phyloP scores from a whole-genome alignment of 2,113 vertebrate species.

The Electrona antarctica region DNA sequence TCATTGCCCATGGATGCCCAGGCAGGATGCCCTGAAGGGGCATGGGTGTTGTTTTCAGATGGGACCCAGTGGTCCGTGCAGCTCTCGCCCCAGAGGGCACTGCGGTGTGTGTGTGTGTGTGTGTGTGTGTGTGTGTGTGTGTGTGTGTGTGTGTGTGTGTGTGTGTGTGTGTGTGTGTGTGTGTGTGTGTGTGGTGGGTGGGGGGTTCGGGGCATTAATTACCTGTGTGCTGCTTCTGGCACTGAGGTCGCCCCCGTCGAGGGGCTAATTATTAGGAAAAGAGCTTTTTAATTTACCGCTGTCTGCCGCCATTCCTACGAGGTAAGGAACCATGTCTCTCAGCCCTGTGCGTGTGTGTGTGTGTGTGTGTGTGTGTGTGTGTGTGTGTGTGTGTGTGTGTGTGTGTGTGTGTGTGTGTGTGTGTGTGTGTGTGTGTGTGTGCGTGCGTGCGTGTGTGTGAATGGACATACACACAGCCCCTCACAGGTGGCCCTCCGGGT shows the following conservation, averaged over 20 bases:
- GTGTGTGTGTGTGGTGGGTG: conserved; percentile 27
- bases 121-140: conserved; percentile 37
- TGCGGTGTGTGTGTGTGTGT: not conserved
- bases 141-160: conserved; percentile 23
- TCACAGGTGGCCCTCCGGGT: conserved; percentile 56
- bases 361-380: conserved; percentile 7
- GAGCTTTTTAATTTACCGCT: conserved; percentile 77
- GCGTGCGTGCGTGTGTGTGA: not conserved
- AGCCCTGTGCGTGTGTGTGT: conserved; percentile 5
- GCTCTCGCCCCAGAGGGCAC: conserved; percentile 39
- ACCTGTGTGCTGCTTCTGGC: conserved; percentile 72
- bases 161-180: conserved; percentile 14
- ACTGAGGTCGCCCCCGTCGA: conserved; percentile 67
- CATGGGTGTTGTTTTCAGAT: conserved; percentile 67
- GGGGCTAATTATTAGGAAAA: conserved; percentile 79
- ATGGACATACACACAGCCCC: not conserved
- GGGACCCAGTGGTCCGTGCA: conserved; percentile 51
- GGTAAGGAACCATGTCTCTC: conserved; percentile 63
- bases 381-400: not conserved
- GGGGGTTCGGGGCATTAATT: conserved; percentile 73
- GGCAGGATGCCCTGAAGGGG: conserved; percentile 55
- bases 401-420: not conserved
- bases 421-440: conserved; percentile 2
- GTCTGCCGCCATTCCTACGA: conserved; percentile 71
- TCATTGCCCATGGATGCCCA: conserved; percentile 56